Evolutionary conservation across 2,797 vertebrate genomes (phyloP).

Genomic region (Vespertilio murinus): DNA sequence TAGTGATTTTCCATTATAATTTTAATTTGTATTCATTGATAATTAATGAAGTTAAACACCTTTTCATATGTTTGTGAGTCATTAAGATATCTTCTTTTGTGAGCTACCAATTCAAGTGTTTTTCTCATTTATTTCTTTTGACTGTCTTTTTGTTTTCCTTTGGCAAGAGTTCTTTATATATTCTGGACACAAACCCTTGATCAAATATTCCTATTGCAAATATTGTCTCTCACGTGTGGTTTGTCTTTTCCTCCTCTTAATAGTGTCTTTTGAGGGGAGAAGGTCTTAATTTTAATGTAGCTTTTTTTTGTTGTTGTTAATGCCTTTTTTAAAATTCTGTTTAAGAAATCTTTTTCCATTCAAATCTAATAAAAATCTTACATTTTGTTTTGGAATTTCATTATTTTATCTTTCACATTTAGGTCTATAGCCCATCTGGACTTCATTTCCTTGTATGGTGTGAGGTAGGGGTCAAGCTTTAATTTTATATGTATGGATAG

Average conservation of each 20-base stretch:
- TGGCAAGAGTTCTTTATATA: too few relatives aligned
- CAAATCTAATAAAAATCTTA: neutral
- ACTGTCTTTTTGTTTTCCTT: neutral
- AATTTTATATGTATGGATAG: neutral
- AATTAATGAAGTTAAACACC: neutral
- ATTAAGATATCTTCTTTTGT: neutral
- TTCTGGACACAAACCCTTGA: neutral
- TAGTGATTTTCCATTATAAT: neutral
- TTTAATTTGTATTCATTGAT: neutral
- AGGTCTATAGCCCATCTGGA: neutral
- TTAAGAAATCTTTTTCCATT: neutral
- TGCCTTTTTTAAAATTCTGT: neutral
- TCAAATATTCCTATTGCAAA: neutral
- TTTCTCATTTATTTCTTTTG: neutral
- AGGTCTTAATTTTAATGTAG: neutral
- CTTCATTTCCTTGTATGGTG: neutral
- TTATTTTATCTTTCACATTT: neutral
- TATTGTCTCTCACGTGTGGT: neutral
- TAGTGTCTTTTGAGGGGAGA: neutral
- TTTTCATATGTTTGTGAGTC: constrained; percentile 2
- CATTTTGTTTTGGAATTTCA: neutral
- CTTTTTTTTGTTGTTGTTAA: neutral
- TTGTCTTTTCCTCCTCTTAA: neutral
- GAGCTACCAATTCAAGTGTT: neutral
- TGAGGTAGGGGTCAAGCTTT: neutral